Base-by-base conservation (phyloP, 2,888 invertebrate species). In the Tachina lurida region DNA sequence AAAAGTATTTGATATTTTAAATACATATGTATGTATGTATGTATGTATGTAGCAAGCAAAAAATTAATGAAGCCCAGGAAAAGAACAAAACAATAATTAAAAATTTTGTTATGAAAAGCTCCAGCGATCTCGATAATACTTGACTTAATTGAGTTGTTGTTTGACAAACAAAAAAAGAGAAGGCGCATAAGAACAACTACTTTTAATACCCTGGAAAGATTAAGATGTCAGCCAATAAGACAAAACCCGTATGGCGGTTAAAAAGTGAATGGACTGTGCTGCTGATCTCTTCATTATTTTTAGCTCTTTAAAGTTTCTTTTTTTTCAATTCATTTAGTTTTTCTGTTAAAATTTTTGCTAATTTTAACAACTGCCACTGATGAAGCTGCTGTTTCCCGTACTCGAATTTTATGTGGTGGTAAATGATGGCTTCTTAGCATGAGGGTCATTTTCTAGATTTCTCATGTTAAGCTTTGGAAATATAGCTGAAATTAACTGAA, bases 371-470 rank as follows among this genome's bases (percentile, higher is more conserved):
- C 71, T 77, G 83, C 77, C 77, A 83, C 73, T 73, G 82, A 75
- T 62, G 47, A 63, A 58, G 45, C 22, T 65, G 68, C 47, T 52
- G 39, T 15, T 17, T 10, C 54, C 31, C 31, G n/a, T 41, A 62
- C 22, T 71, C 31, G 12, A 41, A 9, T 63, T 70, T 58, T 56
- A 62, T 71, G 80, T 73, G 52, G 12, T 80, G 60, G 77, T 86
- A 84, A 86, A 84, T 86, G 80, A 86, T 86, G 77, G 77, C 74
- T 84, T 70, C 63, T 81, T 84, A 78, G 84, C 86, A 86, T 84
- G 86, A 86, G 86, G 86, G 86, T 86, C 74, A 86, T 86, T 84
- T 84, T 52, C 56, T 56, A 79, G 65, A 76, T 79, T 86, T 79
- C 75, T 71, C 75, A 71, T 79, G 82, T 63, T 78, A 65, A 82